Evolutionary conservation across 2,888 invertebrate species (phyloP), one percentile per base, ranked within the genome.

Genomic region (Dicycla oo): DNA sequence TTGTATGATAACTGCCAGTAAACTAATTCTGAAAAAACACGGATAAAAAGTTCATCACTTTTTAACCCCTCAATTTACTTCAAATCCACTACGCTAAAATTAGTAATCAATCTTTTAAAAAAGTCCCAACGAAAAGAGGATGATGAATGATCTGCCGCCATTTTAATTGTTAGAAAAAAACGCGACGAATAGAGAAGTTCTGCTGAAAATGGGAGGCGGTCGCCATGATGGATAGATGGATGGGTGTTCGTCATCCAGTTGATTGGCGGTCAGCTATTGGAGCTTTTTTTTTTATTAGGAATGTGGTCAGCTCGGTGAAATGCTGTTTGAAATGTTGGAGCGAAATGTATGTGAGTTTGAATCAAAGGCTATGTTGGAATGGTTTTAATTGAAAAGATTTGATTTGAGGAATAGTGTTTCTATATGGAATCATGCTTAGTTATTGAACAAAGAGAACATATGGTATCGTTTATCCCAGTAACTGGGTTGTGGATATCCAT

Each of bases 221-320:
- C 80, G 91, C 88, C 92, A 87, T 93, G 75, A 94, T 93, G 91
- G 57, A 60, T 71, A 40, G 57, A 45, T 49, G 73, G 18, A 93
- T 93, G 91, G 93, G 93, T 93, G 90, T 88, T 80, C 73, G 83
- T 89, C 90, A 92, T 91, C 91, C 87, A 84, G 88, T 88, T 92
- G 94, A 94, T 95, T 94, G 93, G 92, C 92, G 93, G 93, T 92
- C 81, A 83, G 78, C 63, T 83, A 78, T 81, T 60, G 56, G 34
- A 65, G 43, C 76, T 80, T 83, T 87, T 60, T 88, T 78, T 88
- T 78, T 80, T 69, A 58, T 62, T 66, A 53, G 67, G 40, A 68
- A 58, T 74, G 64, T 67, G 81, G 81, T 69, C 58, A 47, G 56
- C 1, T 61, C 56, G 11, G 38, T 49, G 67, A 58, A 81, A 70